These are phyloP conservation scores for Amblyjoppa proteus DNA, from an alignment of 2,888 invertebrate species.

Conservation along the genomic window DNA sequence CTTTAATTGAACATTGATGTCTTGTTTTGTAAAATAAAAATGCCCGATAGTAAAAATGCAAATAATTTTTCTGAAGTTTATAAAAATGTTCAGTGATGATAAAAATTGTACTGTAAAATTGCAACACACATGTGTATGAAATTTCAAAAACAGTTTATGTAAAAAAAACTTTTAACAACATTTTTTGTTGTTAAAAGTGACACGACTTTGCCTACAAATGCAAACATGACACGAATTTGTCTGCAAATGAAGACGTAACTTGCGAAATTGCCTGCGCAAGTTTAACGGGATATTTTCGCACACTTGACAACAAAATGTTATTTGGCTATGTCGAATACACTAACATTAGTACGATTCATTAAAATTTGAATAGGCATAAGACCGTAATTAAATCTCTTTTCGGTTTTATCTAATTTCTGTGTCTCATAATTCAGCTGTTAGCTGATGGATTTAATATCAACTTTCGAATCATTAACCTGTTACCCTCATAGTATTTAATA, in stretches of 20 bases:
- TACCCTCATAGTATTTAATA: neutral
- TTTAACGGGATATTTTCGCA: no score
- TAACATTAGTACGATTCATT: conserved; percentile 77
- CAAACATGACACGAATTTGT: neutral
- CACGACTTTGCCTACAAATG: no score
- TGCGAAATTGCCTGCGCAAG: no score
- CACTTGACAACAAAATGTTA: conserved; percentile 30
- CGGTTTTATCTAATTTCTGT: conserved; percentile 13
- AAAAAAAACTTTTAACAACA: no score
- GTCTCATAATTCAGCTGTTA: neutral
- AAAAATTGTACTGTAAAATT: no score
- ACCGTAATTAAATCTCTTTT: conserved; percentile 82
- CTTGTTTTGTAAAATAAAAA: no score
- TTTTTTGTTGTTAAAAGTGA: no score
- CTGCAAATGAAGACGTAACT: neutral
- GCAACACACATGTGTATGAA: no score
- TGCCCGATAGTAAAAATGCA: no score
- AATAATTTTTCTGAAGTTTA: no score
- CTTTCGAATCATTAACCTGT: neutral
- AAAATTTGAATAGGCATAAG: conserved; percentile 81
- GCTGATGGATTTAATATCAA: conserved; percentile 17
- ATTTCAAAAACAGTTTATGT: neutral
- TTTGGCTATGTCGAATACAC: conserved; percentile 84
- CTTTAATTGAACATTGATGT: no score
- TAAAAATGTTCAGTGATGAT: no score